These are phyloP conservation scores for Setophaga coronata DNA, from an alignment of 2,113 vertebrate genomes.

Conservation along the genomic window DNA sequence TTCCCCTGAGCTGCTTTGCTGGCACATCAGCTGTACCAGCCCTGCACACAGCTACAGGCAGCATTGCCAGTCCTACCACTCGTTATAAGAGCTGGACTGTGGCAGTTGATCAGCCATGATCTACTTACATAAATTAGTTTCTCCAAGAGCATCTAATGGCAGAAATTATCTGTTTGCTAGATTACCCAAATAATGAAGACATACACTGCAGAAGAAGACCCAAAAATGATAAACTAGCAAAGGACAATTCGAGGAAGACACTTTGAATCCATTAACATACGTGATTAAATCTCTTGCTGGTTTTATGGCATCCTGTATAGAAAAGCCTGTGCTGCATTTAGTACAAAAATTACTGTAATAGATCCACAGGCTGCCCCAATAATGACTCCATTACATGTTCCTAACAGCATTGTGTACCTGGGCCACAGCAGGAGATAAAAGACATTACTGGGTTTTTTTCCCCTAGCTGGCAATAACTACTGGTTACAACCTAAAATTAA, in stretches of 20 bases:
- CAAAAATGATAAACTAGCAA: background rate
- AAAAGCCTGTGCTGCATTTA: background rate
- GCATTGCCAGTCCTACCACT: background rate
- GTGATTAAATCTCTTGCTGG: background rate
- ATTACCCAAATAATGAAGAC: background rate
- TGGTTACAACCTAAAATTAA: background rate
- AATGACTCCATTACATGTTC: background rate
- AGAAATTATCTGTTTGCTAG: background rate
- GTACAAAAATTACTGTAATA: background rate
- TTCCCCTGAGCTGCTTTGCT: background rate
- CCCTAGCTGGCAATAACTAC: background rate
- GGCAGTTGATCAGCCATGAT: background rate
- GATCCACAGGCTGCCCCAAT: background rate
- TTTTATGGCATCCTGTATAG: slow-evolving; percentile 13
- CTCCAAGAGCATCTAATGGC: background rate
- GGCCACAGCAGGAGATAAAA: background rate
- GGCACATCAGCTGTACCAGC: background rate
- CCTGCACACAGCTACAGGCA: background rate
- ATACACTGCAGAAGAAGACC: background rate
- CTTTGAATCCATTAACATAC: background rate
- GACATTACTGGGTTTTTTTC: rapidly evolving
- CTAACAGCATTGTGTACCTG: background rate
- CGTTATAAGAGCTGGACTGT: background rate
- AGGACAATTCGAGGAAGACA: slow-evolving; percentile 6
- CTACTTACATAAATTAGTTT: background rate